Evolutionary conservation across 2,797 vertebrate genomes (phyloP), one percentile per base, ranked within the genome.

Genomic region (Lacerta viridis): DNA sequence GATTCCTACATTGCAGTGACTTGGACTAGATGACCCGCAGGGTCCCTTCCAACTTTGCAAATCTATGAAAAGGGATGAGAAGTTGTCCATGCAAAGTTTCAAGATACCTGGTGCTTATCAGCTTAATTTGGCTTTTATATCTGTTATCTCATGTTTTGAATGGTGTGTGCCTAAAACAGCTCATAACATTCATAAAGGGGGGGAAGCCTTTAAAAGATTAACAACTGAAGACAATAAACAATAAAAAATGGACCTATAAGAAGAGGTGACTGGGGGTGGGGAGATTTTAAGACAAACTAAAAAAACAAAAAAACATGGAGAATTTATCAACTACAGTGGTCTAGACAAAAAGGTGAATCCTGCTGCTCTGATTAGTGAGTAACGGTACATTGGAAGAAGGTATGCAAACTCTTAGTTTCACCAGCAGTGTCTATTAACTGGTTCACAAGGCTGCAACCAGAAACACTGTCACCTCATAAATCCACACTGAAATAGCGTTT

Each of bases 401-500:
- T 59, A 36, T 74, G 23, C 69, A 84, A 55, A 55, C 6, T 59
- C 17, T 84, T 74, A 50, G 59, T 74, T 72, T 74, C 46, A 74
- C 46, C 46, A 74, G 46, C 17, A 74, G 46, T 84, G 50, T 61
- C 29, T 55, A 29, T 83, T 72, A 84, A 59, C 43, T 55, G 69
- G 69, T 69, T 84, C 69, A 74, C n/a, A 50, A 36, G 33, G 11
- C 20, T 74, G n/a, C 46, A 84, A 36, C n/a, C 46, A 84, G 83
- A 59, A n/a, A 55, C 50, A 84, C 8, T 36, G 46, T 74, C 33
- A 59, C 69, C 27, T 83, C 81, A 74, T 74, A 84, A 84, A 74
- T 74, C 29, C 50, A 84, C 3, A 36, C 27, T 55, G 68, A 46
- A 83, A 83, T 20, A 50, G 81, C 41, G 2, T 64, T 66, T 50